phyloP scores from a whole-genome alignment of 2,888 invertebrate species.

The Synergus laeviventris region DNA sequence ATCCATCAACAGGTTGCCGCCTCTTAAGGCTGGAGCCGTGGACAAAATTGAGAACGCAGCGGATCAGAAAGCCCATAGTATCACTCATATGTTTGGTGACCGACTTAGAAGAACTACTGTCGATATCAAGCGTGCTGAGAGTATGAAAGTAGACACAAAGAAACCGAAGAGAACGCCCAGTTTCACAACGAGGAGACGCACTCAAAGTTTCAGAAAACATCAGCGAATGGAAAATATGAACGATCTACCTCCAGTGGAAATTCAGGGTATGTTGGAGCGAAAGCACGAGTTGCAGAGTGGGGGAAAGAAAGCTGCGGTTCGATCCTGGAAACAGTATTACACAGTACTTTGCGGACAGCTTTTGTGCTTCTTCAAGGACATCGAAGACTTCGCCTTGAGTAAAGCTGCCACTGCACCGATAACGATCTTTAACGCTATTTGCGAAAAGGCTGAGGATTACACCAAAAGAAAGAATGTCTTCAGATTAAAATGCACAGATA shows the following conservation, averaged over 20 bases:
- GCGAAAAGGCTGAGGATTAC: constrained; percentile 93
- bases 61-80: constrained; percentile 78
- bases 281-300: constrained; percentile 96
- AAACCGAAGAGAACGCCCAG: constrained; percentile 94
- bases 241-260: constrained; percentile 92
- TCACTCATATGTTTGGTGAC: constrained; percentile 82
- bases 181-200: constrained; percentile 93
- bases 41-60: constrained; percentile 50
- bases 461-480: constrained; percentile 97
- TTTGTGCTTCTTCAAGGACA: constrained; percentile 98
- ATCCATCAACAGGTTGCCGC: constrained; percentile 65
- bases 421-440: constrained; percentile 83
- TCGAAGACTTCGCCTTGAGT: constrained; percentile 91
- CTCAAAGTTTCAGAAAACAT: constrained; percentile 90
- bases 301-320: constrained; percentile 94
- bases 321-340: constrained; percentile 97
- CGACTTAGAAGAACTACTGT: constrained; percentile 79
- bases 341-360: constrained; percentile 97
- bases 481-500: constrained; percentile 90
- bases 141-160: constrained; percentile 89
- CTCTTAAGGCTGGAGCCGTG: constrained; percentile 59
- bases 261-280: constrained; percentile 92
- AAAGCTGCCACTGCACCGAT: constrained; percentile 93
- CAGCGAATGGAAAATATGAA: constrained; percentile 79
- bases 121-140: constrained; percentile 89